Evolutionary conservation across 2,113 vertebrate genomes (phyloP).

Genomic region (Sus scrofa): DNA sequence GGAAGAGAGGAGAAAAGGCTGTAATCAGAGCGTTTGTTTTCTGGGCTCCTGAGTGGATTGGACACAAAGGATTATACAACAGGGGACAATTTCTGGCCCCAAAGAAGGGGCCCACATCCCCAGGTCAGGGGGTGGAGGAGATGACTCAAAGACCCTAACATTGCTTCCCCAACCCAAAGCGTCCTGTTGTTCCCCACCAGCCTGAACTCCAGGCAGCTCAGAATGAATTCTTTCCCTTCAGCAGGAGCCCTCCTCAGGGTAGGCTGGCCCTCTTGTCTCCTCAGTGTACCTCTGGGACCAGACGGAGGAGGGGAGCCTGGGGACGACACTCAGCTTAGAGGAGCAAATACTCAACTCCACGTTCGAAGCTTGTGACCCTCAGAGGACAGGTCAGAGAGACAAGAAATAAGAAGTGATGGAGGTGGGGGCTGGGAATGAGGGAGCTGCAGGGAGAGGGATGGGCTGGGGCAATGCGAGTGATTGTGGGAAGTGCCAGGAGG

Average conservation of each 20-base stretch:
- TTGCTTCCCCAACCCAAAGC: background rate
- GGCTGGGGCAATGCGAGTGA: background rate
- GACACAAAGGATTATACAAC: background rate
- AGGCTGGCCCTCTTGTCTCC: slow-evolving; percentile 26
- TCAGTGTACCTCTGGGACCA: slow-evolving; percentile 74
- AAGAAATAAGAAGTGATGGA: background rate
- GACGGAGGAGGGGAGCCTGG: slow-evolving; percentile 29
- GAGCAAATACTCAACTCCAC: slow-evolving; percentile 86
- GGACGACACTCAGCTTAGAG: slow-evolving; percentile 75
- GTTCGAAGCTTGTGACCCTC: slow-evolving; percentile 86
- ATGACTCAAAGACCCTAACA: background rate
- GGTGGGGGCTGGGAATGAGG: background rate
- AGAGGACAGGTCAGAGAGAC: slow-evolving; percentile 83
- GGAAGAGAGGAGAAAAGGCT: background rate
- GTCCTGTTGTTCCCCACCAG: background rate
- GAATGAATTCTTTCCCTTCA: too few species aligned
- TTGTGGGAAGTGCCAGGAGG: background rate
- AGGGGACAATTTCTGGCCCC: background rate
- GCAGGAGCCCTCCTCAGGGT: background rate
- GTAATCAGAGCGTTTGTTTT: background rate
- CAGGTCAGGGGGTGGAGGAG: background rate
- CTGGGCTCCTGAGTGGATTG: background rate
- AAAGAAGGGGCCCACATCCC: background rate
- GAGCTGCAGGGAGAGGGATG: background rate
- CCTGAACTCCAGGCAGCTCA: background rate